phyloP scores from a whole-genome alignment of 2,113 vertebrate species.

The Sebastes fasciatus region DNA sequence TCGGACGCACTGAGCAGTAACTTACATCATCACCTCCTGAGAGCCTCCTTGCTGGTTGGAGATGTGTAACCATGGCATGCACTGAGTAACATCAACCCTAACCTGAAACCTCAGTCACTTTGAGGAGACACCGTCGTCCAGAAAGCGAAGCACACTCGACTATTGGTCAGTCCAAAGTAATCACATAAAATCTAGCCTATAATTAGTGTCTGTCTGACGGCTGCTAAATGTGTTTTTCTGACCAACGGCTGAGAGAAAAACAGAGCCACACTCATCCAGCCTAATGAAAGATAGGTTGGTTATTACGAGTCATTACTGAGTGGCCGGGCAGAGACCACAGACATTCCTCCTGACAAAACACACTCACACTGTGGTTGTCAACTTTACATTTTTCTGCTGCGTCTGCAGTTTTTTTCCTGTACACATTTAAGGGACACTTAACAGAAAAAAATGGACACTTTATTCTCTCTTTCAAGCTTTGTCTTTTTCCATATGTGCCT shows the following conservation, averaged over 20 bases:
- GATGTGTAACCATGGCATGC: not conserved
- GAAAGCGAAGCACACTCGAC: not conserved
- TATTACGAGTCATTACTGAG: conserved; percentile 59
- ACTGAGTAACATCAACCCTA: not conserved
- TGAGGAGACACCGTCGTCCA: not conserved
- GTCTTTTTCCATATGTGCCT: conserved; percentile 41
- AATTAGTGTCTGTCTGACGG: conserved; percentile 20
- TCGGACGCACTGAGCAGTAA: no score
- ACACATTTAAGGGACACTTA: conserved; percentile 67
- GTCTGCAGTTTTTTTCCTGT: conserved; percentile 58
- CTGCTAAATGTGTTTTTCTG: conserved; percentile 48
- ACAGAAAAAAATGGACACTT: conserved; percentile 38
- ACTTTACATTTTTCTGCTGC: conserved; percentile 55
- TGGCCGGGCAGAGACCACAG: conserved; percentile 56
- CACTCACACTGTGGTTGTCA: conserved; percentile 61
- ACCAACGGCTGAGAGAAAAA: conserved; percentile 31
- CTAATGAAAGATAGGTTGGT: conserved; percentile 59
- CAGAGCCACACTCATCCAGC: conserved; percentile 7
- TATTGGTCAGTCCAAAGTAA: not conserved
- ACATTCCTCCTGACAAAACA: conserved; percentile 69
- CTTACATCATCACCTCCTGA: no score
- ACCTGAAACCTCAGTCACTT: conserved; percentile 9
- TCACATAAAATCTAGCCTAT: conserved; percentile 4
- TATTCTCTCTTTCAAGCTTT: conserved; percentile 9
- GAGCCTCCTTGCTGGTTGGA: no score